Evolutionary conservation across 2,888 invertebrate species (phyloP).

Genomic region (Halocaridina rubra): DNA sequence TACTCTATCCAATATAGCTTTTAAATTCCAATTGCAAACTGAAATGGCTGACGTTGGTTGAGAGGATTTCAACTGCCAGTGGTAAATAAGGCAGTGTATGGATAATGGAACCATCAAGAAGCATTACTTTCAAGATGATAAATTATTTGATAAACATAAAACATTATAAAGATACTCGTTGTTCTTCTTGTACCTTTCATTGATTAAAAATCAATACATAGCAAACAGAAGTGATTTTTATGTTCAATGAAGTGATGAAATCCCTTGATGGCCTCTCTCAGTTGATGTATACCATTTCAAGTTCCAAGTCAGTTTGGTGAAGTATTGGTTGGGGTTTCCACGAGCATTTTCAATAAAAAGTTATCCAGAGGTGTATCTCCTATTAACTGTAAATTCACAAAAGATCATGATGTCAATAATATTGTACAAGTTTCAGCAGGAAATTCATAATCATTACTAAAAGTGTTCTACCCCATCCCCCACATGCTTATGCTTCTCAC

Average conservation of each 20-base stretch:
- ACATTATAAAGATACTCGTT: background rate
- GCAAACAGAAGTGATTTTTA: background rate
- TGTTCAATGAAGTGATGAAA: background rate
- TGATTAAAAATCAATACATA: background rate
- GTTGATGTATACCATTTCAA: too few relatives aligned
- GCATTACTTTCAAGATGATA: too few relatives aligned
- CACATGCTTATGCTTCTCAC: too few relatives aligned
- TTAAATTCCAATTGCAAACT: too few relatives aligned
- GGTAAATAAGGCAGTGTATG: background rate
- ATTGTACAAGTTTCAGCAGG: too few relatives aligned
- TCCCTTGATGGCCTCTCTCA: background rate
- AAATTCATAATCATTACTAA: too few relatives aligned
- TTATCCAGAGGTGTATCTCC: slow-evolving; percentile 79
- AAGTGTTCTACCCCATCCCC: too few relatives aligned
- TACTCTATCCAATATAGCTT: too few relatives aligned
- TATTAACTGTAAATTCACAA: slow-evolving; percentile 32
- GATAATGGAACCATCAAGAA: background rate
- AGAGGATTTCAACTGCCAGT: too few relatives aligned
- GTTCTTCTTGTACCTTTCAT: background rate
- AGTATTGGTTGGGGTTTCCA: slow-evolving; percentile 27
- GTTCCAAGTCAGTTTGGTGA: too few relatives aligned
- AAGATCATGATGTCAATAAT: background rate
- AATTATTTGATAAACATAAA: background rate
- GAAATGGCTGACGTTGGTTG: too few relatives aligned
- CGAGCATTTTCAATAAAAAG: slow-evolving; percentile 85